Evolutionary conservation across 1,140 invertebrate genomes (phyloP).

Genomic region (Hylaeus anthracinus): DNA sequence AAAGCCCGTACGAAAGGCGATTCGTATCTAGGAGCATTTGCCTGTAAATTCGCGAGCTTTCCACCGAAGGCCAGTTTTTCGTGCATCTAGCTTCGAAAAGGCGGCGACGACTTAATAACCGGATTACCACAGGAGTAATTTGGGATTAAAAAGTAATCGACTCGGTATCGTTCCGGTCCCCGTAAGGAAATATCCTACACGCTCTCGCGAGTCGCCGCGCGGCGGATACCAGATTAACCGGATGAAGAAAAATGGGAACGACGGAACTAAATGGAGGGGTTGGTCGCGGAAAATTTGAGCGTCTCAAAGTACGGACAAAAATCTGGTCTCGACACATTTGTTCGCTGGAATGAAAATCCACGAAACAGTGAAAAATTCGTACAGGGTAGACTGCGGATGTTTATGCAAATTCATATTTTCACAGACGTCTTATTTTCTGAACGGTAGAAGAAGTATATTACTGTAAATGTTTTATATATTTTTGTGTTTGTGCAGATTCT

Average conservation of each 20-base stretch:
- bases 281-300: slow-evolving; percentile 9
- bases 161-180: slow-evolving; percentile 6
- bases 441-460: too few relatives aligned
- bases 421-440: too few relatives aligned
- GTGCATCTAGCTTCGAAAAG: slow-evolving; percentile 32
- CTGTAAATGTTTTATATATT: too few relatives aligned
- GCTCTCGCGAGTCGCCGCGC: slow-evolving; percentile 8
- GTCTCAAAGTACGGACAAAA: not conserved
- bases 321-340: too few relatives aligned
- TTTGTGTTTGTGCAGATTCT: too few relatives aligned
- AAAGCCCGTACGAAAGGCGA: not conserved
- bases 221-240: slow-evolving; percentile 39
- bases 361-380: too few relatives aligned
- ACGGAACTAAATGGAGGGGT: slow-evolving; percentile 3
- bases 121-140: slow-evolving; percentile 61
- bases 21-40: not conserved
- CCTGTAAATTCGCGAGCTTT: not conserved
- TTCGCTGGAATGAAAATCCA: too few relatives aligned
- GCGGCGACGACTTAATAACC: slow-evolving; percentile 50
- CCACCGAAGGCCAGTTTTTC: slow-evolving; percentile 14
- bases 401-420: too few relatives aligned
- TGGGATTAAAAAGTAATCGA: slow-evolving; percentile 65
- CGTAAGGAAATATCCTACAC: slow-evolving; percentile 34
- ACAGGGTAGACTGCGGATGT: too few relatives aligned
- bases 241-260: slow-evolving; percentile 43